Evolutionary conservation across 2,113 vertebrate genomes (phyloP).

Genomic region (Tragelaphus strepsiceros): DNA sequence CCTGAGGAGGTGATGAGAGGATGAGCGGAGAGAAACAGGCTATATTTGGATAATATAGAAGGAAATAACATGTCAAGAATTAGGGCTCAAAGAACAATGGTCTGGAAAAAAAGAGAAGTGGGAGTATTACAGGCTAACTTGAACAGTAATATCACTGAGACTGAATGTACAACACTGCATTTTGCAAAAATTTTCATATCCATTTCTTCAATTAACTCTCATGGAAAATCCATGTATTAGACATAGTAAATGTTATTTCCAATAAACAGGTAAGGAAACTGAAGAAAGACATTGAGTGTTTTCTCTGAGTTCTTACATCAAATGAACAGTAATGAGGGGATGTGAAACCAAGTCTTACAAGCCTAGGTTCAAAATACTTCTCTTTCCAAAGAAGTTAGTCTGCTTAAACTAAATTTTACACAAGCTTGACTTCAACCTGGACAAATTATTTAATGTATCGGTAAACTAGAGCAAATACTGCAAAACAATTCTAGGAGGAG

Average conservation of each 20-base stretch:
- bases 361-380: background rate
- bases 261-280: background rate
- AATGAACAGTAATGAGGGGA: background rate
- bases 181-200: background rate
- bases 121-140: background rate
- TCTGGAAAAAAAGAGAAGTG: background rate
- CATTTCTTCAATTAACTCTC: background rate
- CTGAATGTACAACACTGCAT: background rate
- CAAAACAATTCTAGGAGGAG: background rate
- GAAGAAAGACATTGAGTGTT: background rate
- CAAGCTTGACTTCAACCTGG: background rate
- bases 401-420: background rate
- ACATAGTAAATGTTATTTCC: background rate
- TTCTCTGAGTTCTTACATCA: background rate
- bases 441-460: background rate
- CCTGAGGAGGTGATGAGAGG: too few species aligned
- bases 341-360: background rate
- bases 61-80: background rate
- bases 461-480: background rate
- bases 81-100: background rate
- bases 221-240: background rate
- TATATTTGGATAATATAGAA: background rate
- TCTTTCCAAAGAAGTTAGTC: background rate
- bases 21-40: background rate
- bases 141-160: background rate